Base-by-base conservation (phyloP, 2,888 invertebrate species). In the Camptogramma bilineatum region DNA sequence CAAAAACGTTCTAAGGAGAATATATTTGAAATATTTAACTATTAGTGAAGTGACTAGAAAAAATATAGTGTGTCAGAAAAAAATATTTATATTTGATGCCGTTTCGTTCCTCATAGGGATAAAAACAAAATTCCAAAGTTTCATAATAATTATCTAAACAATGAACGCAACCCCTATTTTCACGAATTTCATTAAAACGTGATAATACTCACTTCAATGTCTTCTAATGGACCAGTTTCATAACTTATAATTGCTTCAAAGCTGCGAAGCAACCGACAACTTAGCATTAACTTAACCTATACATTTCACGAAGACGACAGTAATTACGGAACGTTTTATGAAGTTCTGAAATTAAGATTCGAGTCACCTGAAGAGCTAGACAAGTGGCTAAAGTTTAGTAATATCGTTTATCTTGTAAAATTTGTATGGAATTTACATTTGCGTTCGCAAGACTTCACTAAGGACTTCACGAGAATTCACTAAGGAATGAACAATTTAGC, bases 211-310 rank as follows among this genome's bases (percentile, higher is more conserved):
- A 46, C 54, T 60, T 34, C 21, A 53, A 44, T 67, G 18, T 46
- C 52, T 42, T 50, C 16, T 69, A 64, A 64, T 63, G 28, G 52
- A 60, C 31, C 53, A 52, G 42, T 58, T 53, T 56, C 17, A 34
- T 31, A 80, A 80, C 64, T 82, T 82, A 76, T 78, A 78, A 79
- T 80, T 79, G 73, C 76, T 67, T 69, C 31, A 39, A 62, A 69
- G 66, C 52, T 70, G 53, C 60, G 52, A 67, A 69, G 62, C 34
- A 55, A 59, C 57, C 9, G 42, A 50, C 66, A 67, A 62, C 53
- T 67, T 69, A 62, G 54, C 56, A 67, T 66, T 69, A 62, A n/a
- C n/a, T n/a, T n/a, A n/a, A 66, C 60, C 52, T 69, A 19, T 58
- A 62, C 54, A 47, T 48, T 47, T 67, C 19, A 51, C 16, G 18